phyloP scores from a whole-genome alignment of 2,888 invertebrate species.

The Drosophila siamana region DNA sequence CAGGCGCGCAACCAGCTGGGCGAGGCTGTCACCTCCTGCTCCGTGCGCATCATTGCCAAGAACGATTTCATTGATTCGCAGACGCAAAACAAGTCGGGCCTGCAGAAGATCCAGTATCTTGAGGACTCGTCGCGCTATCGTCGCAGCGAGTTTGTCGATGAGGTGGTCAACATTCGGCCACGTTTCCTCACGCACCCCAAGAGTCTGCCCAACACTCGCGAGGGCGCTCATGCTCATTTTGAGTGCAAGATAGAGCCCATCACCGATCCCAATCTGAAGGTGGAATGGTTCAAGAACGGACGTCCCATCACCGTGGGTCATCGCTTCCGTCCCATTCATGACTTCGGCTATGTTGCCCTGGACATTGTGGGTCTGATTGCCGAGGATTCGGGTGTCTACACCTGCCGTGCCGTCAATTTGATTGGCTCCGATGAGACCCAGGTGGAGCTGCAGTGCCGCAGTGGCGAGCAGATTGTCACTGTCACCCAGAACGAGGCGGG shows the following conservation, averaged over 20 bases:
- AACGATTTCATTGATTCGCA: conserved; percentile 95
- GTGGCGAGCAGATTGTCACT: conserved; percentile 92
- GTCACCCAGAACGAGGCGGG: conserved; percentile 95
- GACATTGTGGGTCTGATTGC: conserved; percentile 98
- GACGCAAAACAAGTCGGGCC: conserved; percentile 95
- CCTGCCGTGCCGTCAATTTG: conserved; percentile 95
- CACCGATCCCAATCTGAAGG: conserved; percentile 97
- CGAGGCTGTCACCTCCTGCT: conserved; percentile 96
- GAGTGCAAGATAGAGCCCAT: conserved; percentile 99
- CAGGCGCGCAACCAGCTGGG: conserved; percentile 97
- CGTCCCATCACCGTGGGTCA: conserved; percentile 97
- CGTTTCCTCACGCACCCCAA: conserved; percentile 95
- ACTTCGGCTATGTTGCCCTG: conserved; percentile 99
- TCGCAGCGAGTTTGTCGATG: conserved; percentile 92
- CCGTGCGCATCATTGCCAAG: conserved; percentile 94
- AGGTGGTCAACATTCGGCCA: conserved; percentile 93
- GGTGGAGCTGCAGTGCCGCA: conserved; percentile 90
- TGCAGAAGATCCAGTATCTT: conserved; percentile 96
- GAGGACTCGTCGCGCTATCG: conserved; percentile 95
- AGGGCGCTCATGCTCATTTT: conserved; percentile 97
- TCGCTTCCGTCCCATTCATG: conserved; percentile 97
- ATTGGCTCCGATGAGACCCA: conserved; percentile 95
- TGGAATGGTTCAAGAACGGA: conserved; percentile 98
- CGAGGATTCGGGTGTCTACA: conserved; percentile 97
- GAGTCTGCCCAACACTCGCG: conserved; percentile 92